phyloP scores from a whole-genome alignment of 2,888 invertebrate genomes.

The Drosophila imparisetae region DNA sequence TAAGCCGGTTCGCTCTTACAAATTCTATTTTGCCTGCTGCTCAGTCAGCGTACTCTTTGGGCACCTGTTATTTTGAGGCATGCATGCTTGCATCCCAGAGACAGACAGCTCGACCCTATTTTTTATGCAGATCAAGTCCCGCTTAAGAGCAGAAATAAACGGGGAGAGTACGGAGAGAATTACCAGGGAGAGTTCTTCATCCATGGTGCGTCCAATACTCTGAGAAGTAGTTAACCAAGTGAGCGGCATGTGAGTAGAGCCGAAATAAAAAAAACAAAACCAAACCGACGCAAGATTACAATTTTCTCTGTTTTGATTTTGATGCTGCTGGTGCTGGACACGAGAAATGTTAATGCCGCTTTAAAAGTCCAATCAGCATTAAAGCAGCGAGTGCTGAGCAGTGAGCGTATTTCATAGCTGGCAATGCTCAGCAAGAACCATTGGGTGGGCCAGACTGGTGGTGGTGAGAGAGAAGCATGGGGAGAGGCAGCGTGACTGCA shows the following conservation, averaged over 20 bases:
- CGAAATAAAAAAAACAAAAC: constrained; percentile 32
- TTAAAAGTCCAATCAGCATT: constrained; percentile 71
- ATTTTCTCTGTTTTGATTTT: constrained; percentile 76
- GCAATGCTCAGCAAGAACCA: constrained; percentile 50
- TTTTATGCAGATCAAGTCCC: constrained; percentile 78
- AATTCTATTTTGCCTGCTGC: constrained; percentile 32
- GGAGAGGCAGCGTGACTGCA: constrained; percentile 14
- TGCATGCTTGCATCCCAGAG: constrained; percentile 57
- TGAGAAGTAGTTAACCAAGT: constrained; percentile 62
- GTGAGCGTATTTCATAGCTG: constrained; percentile 62
- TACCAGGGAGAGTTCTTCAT: constrained; percentile 67
- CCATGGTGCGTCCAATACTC: constrained; percentile 53
- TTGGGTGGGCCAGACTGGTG: constrained; percentile 17
- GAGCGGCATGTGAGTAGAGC: constrained; percentile 60
- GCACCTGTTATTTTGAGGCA: constrained; percentile 47
- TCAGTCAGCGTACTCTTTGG: constrained; percentile 48
- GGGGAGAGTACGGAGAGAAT: constrained; percentile 53
- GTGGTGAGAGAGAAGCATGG: constrained; percentile 19
- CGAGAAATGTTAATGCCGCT: constrained; percentile 57
- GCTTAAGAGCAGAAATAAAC: constrained; percentile 69
- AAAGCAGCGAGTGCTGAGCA: constrained; percentile 49
- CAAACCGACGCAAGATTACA: constrained; percentile 68
- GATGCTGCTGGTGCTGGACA: constrained; percentile 64
- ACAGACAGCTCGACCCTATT: constrained; percentile 71
- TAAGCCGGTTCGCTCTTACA: constrained; percentile 71